phyloP scores from a whole-genome alignment of 2,888 invertebrate genomes.

The Chirona hameri region DNA sequence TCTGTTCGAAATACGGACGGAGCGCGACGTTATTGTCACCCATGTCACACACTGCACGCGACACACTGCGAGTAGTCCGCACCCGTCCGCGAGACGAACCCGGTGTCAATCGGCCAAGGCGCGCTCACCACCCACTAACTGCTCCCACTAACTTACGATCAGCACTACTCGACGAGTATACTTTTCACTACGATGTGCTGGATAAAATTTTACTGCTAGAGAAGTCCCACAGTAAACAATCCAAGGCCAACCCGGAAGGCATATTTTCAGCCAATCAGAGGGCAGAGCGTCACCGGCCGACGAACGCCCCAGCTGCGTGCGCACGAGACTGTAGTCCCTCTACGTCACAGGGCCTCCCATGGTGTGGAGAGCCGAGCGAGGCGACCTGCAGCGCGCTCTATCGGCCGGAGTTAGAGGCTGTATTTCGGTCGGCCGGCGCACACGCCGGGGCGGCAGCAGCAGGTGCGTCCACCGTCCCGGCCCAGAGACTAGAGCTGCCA shows the following conservation, averaged over 20 bases:
- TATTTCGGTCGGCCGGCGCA: background rate
- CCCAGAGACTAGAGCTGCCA: no score
- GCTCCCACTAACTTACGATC: slow-evolving; percentile 27
- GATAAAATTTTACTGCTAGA: slow-evolving; percentile 39
- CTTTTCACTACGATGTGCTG: slow-evolving; percentile 38
- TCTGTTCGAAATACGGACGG: slow-evolving; percentile 96
- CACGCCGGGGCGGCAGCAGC: background rate
- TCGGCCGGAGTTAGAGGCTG: background rate
- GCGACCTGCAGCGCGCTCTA: background rate
- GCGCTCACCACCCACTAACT: background rate
- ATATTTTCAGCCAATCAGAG: slow-evolving; percentile 28
- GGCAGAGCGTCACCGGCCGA: slow-evolving; percentile 11
- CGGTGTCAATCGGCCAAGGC: background rate
- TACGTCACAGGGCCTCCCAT: slow-evolving; percentile 31
- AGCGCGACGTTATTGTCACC: slow-evolving; percentile 50
- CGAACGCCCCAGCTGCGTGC: slow-evolving; percentile 34
- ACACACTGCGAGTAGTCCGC: background rate
- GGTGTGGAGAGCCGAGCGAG: background rate
- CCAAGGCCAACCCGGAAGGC: slow-evolving; percentile 40
- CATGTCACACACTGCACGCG: slow-evolving; percentile 10
- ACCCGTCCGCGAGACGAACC: background rate
- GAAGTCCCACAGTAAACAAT: slow-evolving; percentile 38
- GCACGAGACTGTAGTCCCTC: slow-evolving; percentile 31
- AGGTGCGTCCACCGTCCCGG: background rate
- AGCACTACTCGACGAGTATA: slow-evolving; percentile 28